These are phyloP conservation scores for Drosophila paulistorum DNA, from an alignment of 1,140 invertebrate species.

Conservation along the genomic window DNA sequence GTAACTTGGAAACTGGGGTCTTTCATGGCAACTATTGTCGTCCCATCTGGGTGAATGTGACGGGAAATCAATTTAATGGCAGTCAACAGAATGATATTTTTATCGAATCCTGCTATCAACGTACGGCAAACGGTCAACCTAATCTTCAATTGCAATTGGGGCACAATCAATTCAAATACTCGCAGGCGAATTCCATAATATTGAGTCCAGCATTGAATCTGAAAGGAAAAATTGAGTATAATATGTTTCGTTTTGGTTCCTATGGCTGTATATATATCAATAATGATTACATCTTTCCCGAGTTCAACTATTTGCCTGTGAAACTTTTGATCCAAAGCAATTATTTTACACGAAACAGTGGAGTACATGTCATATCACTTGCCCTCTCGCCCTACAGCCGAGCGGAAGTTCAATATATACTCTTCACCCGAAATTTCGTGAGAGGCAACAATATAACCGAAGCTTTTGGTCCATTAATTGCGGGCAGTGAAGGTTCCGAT, in stretches of 20 bases:
- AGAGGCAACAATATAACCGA: slow-evolving; percentile 94
- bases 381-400: slow-evolving; percentile 94
- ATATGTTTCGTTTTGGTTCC: slow-evolving; percentile 92
- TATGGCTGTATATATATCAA: slow-evolving; percentile 94
- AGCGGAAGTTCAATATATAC: slow-evolving; percentile 87
- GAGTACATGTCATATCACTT: slow-evolving; percentile 93
- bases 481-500: slow-evolving; percentile 84
- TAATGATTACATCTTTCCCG: slow-evolving; percentile 88
- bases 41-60: slow-evolving; percentile 91
- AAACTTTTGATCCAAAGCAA: slow-evolving; percentile 93
- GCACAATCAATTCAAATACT: slow-evolving; percentile 92
- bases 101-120: slow-evolving; percentile 90
- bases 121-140: slow-evolving; percentile 83
- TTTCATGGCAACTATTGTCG: slow-evolving; percentile 91
- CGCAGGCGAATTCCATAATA: slow-evolving; percentile 89
- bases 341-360: slow-evolving; percentile 93
- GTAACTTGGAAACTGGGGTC: slow-evolving; percentile 93
- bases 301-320: slow-evolving; percentile 89
- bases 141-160: slow-evolving; percentile 90
- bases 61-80: slow-evolving; percentile 92
- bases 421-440: slow-evolving; percentile 95
- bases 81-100: slow-evolving; percentile 90
- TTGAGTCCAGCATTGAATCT: slow-evolving; percentile 94
- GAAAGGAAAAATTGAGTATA: slow-evolving; percentile 91
- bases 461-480: slow-evolving; percentile 89